Evolutionary conservation across 2,888 invertebrate genomes (phyloP), one percentile per base, ranked within the genome.

Genomic region (Chymomyza procnemis): DNA sequence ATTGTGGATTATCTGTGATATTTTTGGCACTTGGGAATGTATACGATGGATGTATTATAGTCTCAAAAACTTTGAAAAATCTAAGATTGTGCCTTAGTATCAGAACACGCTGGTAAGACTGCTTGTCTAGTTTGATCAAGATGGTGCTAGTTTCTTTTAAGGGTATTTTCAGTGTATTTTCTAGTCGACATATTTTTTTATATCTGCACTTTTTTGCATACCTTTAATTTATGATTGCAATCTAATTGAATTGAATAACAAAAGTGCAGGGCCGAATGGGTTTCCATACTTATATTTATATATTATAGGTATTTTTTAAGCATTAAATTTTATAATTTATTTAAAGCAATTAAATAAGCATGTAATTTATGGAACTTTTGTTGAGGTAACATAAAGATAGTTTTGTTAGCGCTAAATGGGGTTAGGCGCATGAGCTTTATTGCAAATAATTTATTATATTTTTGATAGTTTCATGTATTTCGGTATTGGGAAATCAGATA

Each of bases 211-310:
- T 41, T 41, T 41, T 41, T 41, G 1, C 34, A 41, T 41, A 41
- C 34, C 34, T 41, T 41, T 41, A 12, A 41, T 41, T 41, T 41
- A 41, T 41, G 2, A 12, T 30, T 52, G 58, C 2, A 9, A 57
- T 47, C 71, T 72, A 72, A 72, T 72, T 72, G 73, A 73, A 73
- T 64, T 12, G 73, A 19, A 47, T 41, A 54, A 21, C 68, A 60
- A 68, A 52, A 54, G 22, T 14, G 57, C 58, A 48, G 48, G 47
- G 18, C 16, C 57, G 14, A 19, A 26, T 55, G 50, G 21, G 55
- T 34, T 19, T 66, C 12, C 30, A 30, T 3, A 6, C 30, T 30
- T 30, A 4, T 4, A 6, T 30, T 30, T 41, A 12, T 41, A 5
- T 41, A 12, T 71, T 52, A 34, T 61, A 57, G 47, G 14, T 47